These are phyloP conservation scores for Brotogeris chrysoptera DNA, from an alignment of 2,797 vertebrate genomes.

Conservation along the genomic window DNA sequence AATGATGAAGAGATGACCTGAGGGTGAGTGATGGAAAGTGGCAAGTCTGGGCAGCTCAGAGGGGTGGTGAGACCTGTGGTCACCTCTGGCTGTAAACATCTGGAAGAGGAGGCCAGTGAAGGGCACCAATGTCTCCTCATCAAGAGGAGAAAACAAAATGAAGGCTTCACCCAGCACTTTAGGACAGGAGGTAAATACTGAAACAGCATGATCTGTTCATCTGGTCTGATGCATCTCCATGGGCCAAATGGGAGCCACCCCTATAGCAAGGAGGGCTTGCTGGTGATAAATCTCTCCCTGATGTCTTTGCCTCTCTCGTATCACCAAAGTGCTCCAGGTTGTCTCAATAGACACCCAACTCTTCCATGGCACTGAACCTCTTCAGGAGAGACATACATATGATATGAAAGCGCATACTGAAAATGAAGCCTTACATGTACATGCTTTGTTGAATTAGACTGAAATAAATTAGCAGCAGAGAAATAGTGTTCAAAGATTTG, in stretches of 20 bases:
- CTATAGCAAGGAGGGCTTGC: neutral
- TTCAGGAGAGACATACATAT: rapidly evolving
- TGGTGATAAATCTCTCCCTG: neutral
- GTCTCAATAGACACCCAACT: rapidly evolving
- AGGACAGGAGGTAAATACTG: neutral
- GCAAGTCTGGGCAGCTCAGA: neutral
- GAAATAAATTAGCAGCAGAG: neutral
- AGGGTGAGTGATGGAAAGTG: neutral
- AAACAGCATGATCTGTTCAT: neutral
- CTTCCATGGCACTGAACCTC: neutral
- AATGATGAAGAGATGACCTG: neutral
- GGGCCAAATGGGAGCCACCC: neutral
- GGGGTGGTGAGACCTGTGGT: neutral
- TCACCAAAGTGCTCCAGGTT: neutral
- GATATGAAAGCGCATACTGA: rapidly evolving
- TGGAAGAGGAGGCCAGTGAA: neutral
- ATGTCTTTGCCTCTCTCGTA: neutral
- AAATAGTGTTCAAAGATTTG: neutral
- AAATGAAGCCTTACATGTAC: neutral
- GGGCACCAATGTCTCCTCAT: rapidly evolving
- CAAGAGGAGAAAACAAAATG: neutral
- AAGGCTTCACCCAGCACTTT: neutral
- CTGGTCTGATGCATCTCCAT: neutral
- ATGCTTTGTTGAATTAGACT: neutral
- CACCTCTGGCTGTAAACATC: neutral